These are phyloP conservation scores for Lutraria lutraria DNA, from an alignment of 2,888 invertebrate genomes.

Conservation along the genomic window DNA sequence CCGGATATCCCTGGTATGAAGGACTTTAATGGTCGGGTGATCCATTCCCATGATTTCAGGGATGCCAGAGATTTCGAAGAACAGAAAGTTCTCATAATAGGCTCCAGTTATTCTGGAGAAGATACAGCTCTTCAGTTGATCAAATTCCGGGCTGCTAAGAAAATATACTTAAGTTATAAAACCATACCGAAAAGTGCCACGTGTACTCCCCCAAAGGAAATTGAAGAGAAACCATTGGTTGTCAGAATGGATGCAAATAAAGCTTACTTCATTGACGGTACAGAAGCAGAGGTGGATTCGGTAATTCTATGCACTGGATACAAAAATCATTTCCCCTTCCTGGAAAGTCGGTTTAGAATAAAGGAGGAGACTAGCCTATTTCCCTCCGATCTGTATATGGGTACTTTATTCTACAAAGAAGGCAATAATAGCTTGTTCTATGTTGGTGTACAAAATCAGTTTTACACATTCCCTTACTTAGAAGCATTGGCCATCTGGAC, in stretches of 20 bases:
- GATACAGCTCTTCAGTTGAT: slow-evolving; percentile 42
- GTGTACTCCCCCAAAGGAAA: slow-evolving; percentile 6
- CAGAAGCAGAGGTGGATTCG: slow-evolving; percentile 24
- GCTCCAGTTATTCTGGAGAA: slow-evolving; percentile 52
- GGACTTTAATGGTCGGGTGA: slow-evolving; percentile 39
- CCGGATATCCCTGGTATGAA: slow-evolving; percentile 43
- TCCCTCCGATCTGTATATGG: slow-evolving; percentile 27
- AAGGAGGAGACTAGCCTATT: background rate
- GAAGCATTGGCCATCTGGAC: slow-evolving; percentile 25
- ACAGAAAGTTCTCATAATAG: slow-evolving; percentile 41
- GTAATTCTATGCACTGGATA: slow-evolving; percentile 27
- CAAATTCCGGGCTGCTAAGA: slow-evolving; percentile 22
- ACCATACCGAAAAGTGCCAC: background rate
- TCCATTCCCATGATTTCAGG: slow-evolving; percentile 61
- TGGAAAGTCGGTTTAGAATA: slow-evolving; percentile 21
- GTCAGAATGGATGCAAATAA: slow-evolving; percentile 8
- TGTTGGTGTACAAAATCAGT: slow-evolving; percentile 6
- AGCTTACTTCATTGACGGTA: slow-evolving; percentile 6
- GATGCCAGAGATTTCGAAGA: slow-evolving; percentile 41
- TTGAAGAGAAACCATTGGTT: slow-evolving; percentile 23
- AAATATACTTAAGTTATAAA: background rate
- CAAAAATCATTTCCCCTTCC: slow-evolving; percentile 14
- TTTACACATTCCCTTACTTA: slow-evolving; percentile 18
- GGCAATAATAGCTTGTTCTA: slow-evolving; percentile 35
- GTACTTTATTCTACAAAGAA: slow-evolving; percentile 4